A percentile compares a stretch with the other conserved stretches of the same genome.
phyloP scores from a whole-genome alignment of 1,140 invertebrate species.

The Neodiprion pinetum region DNA sequence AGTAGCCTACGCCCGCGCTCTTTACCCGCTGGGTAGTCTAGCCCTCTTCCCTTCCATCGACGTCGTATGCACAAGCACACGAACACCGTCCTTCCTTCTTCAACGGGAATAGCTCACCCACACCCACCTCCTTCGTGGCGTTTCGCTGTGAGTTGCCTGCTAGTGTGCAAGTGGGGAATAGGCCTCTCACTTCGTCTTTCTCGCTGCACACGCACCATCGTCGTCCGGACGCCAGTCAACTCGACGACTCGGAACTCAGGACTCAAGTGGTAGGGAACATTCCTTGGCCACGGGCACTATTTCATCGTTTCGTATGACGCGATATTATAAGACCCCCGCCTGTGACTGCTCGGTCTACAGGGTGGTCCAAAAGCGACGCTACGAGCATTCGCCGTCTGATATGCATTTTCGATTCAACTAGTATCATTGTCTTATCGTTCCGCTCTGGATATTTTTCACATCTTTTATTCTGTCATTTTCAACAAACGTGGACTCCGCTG shows the following conservation, averaged over 20 bases:
- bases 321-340: slow-evolving; percentile 63
- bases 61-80: background rate
- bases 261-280: slow-evolving; percentile 61
- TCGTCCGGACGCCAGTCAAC: slow-evolving; percentile 56
- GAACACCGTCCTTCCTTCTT: background rate
- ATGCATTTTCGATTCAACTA: too few species aligned
- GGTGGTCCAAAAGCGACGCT: slow-evolving; percentile 57
- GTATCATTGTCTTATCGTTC: too few species aligned
- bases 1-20: slow-evolving; percentile 43
- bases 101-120: background rate
- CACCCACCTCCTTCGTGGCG: too few species aligned
- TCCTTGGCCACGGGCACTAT: slow-evolving; percentile 61
- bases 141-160: background rate
- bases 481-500: background rate
- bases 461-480: background rate
- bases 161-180: slow-evolving; percentile 1
- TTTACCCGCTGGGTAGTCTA: slow-evolving; percentile 30
- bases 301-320: slow-evolving; percentile 63
- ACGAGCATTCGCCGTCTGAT: background rate
- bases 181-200: too few species aligned
- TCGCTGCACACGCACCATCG: slow-evolving; percentile 48
- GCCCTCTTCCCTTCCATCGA: background rate
- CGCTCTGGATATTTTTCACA: background rate
- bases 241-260: slow-evolving; percentile 46
- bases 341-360: slow-evolving; percentile 55